Percentiles rank a stretch among this genome's conserved stretches.
phyloP scores from a whole-genome alignment of 2,797 vertebrate genomes.

The Coreius guichenoti region DNA sequence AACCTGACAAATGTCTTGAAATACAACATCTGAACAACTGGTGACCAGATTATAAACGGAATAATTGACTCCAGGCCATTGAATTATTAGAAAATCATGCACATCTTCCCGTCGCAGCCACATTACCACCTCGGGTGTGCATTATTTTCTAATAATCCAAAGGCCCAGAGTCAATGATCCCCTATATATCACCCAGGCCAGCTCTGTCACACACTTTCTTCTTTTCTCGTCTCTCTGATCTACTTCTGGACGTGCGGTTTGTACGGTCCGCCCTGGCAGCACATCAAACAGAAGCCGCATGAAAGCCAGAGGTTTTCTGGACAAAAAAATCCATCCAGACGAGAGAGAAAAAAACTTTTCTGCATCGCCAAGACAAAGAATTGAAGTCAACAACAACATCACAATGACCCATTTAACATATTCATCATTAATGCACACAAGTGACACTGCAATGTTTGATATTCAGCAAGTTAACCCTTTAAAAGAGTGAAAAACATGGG shows the following conservation, averaged over 20 bases:
- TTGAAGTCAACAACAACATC: neutral
- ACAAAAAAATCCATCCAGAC: slow-evolving; percentile 15
- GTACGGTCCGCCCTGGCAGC: neutral
- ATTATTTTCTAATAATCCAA: no score
- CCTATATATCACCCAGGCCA: neutral
- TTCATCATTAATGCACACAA: neutral
- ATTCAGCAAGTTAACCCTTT: neutral
- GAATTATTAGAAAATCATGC: no score
- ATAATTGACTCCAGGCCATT: neutral
- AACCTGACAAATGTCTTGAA: no score
- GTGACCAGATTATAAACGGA: neutral
- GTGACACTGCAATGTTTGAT: neutral
- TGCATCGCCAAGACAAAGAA: slow-evolving; percentile 9
- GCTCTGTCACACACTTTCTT: neutral
- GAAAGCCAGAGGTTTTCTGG: slow-evolving; percentile 11
- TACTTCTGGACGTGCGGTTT: slow-evolving; percentile 2
- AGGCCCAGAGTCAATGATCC: neutral
- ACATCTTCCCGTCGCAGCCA: no score
- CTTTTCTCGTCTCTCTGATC: neutral
- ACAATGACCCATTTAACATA: neutral
- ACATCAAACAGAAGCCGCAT: slow-evolving; percentile 24
- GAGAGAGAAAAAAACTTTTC: slow-evolving; percentile 22
- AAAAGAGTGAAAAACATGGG: neutral
- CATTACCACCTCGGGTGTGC: no score
- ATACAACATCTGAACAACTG: neutral